These are phyloP conservation scores for Calypte anna DNA, from an alignment of 2,113 vertebrate genomes.

Conservation along the genomic window DNA sequence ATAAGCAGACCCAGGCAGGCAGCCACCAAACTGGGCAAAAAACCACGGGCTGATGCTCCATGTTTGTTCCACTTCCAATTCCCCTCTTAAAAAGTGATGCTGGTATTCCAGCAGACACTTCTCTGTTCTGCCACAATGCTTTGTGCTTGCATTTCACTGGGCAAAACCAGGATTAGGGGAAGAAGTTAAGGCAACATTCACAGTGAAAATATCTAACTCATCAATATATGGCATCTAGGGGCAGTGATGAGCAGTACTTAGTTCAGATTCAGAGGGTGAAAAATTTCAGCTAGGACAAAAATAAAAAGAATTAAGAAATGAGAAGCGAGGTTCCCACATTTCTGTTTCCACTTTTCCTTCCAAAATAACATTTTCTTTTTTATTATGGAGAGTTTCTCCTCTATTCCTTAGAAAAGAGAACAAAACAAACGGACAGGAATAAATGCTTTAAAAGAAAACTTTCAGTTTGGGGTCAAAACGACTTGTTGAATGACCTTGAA, in stretches of 20 bases:
- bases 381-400: neutral
- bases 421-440: neutral
- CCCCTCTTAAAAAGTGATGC: neutral
- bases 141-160: neutral
- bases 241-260: neutral
- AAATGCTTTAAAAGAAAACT: neutral
- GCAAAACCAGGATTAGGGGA: neutral
- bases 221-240: neutral
- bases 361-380: neutral
- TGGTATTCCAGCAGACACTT: neutral
- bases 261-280: neutral
- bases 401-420: neutral
- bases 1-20: neutral
- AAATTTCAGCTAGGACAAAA: neutral
- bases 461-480: neutral
- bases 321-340: neutral
- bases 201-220: neutral
- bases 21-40: neutral
- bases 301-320: neutral
- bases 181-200: neutral
- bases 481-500: constrained; percentile 10
- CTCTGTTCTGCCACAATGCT: neutral
- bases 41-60: neutral
- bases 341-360: neutral
- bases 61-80: neutral